Evolutionary conservation across 2,888 invertebrate species (phyloP).

Genomic region (Melanotus villosus): DNA sequence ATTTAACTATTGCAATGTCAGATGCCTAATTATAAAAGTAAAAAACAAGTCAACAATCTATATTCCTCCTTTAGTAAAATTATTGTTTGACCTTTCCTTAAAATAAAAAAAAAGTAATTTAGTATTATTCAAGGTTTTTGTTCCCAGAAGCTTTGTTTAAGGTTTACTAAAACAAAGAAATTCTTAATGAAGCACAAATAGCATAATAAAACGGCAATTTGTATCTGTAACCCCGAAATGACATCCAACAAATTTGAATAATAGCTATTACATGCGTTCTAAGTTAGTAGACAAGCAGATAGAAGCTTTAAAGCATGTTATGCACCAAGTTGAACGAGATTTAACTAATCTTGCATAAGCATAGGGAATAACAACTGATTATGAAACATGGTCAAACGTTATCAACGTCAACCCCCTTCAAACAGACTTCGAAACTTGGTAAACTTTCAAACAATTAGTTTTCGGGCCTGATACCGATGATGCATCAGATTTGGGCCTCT

Average conservation of each 20-base stretch:
- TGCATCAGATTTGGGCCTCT: not conserved
- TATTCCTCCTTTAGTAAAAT: no score
- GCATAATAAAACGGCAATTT: no score
- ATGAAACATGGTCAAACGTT: constrained; percentile 8
- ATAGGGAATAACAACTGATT: constrained; percentile 10
- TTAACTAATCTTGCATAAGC: constrained; percentile 5
- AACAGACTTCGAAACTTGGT: not conserved
- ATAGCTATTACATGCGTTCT: not conserved
- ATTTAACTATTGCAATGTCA: no score
- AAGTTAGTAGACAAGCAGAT: constrained; percentile 2
- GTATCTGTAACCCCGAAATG: no score
- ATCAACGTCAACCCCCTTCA: constrained; percentile 12
- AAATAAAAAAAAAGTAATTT: no score
- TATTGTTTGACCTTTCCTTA: no score
- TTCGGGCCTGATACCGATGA: not conserved
- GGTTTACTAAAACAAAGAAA: no score
- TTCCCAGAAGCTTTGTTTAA: no score
- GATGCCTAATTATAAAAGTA: no score
- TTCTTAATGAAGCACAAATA: no score
- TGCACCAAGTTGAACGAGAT: not conserved
- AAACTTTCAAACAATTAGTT: not conserved
- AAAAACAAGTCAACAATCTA: no score
- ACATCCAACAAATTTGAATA: not conserved
- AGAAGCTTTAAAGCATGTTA: not conserved
- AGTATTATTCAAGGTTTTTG: no score